phyloP scores from a whole-genome alignment of 2,888 invertebrate genomes.

The Megamerina dolium region DNA sequence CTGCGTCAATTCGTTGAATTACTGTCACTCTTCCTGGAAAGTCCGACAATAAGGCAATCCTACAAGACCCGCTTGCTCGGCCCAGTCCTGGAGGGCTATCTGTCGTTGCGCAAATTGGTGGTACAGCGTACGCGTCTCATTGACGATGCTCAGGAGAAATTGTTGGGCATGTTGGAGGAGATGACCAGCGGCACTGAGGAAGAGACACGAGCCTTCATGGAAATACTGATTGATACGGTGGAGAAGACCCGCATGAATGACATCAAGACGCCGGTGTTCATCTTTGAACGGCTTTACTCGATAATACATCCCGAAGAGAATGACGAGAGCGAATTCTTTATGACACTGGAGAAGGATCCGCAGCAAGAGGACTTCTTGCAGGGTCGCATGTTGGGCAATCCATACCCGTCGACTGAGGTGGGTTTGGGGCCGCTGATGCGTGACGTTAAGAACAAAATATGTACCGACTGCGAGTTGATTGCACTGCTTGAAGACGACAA shows the following conservation, averaged over 20 bases:
- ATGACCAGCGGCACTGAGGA: slow-evolving; percentile 93
- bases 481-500: slow-evolving; percentile 96
- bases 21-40: slow-evolving; percentile 81
- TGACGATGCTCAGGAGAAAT: slow-evolving; percentile 93
- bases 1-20: slow-evolving; percentile 85
- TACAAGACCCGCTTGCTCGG: slow-evolving; percentile 84
- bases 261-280: slow-evolving; percentile 93
- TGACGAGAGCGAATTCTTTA: slow-evolving; percentile 92
- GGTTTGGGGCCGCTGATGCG: slow-evolving; percentile 97
- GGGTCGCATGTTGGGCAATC: slow-evolving; percentile 96
- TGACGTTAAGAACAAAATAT: slow-evolving; percentile 98
- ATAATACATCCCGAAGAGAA: slow-evolving; percentile 97
- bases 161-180: slow-evolving; percentile 87
- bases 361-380: slow-evolving; percentile 97
- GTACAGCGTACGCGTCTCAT: slow-evolving; percentile 92
- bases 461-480: slow-evolving; percentile 96
- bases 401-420: slow-evolving; percentile 88
- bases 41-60: slow-evolving; percentile 77
- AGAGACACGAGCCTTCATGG: slow-evolving; percentile 95
- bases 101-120: slow-evolving; percentile 81
- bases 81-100: slow-evolving; percentile 74
- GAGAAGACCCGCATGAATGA: slow-evolving; percentile 86
- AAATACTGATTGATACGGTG: slow-evolving; percentile 92
- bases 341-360: slow-evolving; percentile 95
- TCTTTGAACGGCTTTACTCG: slow-evolving; percentile 93